Base-by-base conservation (phyloP, 1,140 invertebrate genomes). In the Magallana ariakensis region DNA sequence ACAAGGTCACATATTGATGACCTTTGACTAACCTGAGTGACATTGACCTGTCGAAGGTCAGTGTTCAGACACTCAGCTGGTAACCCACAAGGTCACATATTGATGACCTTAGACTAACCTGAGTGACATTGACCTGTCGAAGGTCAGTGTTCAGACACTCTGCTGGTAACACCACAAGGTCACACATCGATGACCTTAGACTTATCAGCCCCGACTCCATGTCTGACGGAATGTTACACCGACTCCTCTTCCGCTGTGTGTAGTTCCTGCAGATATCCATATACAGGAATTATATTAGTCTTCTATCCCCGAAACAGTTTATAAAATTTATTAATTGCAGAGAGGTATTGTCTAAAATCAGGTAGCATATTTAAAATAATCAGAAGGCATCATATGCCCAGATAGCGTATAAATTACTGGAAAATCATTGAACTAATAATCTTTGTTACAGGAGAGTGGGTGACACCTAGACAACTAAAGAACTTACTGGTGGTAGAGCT, bases 161-260 rank as follows among this genome's bases (percentile, higher is more conserved):
- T 10, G 16, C 10, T 9, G 88, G 88, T 60, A 89, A 56, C 8
- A 89, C 88, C 53, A 53, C 82, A 16, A 89, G 46, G n/a, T 83
- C 56, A 75, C 85, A 89, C 9, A 62, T 46, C 6, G 85, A 58
- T 0, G 83, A 85, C 13, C 88, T 81, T 7, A 89, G 75, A 26
- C 85, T 87, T 16, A 89, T 58, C 15, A 89, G 46, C 19, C 88
- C 88, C 0, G 84, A 10, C 19, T 89, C 88, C 56, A 87, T 81
- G 66, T 89, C 88, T 19, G 88, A 87, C 9, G 88, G 88, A 56
- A 89, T 84, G 53, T 80, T 89, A 19, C 85, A 75, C 8, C 66
- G 66, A 75, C 84, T 87, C 58, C 70, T 80, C 26, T 89, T 89
- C 6, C 88, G 62, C 56, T 86, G 87, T 19, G 53, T 81, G 70